These are phyloP conservation scores for Diadema setosum DNA, from an alignment of 35 echinoderm and acorn worm species.

Conservation along the genomic window DNA sequence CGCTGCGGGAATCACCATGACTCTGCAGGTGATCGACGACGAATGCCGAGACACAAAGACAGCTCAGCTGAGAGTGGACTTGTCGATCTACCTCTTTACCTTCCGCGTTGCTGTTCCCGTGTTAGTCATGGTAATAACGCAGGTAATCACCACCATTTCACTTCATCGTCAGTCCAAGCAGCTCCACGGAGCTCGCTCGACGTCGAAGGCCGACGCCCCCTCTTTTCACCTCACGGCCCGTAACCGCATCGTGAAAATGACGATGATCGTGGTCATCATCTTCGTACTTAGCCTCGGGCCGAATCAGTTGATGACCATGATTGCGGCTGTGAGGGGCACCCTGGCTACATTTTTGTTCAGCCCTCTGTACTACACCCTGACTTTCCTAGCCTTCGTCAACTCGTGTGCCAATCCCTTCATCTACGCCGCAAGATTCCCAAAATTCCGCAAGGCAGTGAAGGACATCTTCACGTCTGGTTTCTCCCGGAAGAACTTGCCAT, in stretches of 20 bases:
- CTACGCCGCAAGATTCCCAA: neutral
- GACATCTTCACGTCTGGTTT: neutral
- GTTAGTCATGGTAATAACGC: neutral
- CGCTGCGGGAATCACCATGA: neutral
- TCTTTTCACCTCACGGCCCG: neutral
- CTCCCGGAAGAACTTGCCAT: no score
- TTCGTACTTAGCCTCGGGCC: neutral
- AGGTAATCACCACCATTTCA: neutral
- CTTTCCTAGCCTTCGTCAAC: neutral
- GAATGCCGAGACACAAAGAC: neutral
- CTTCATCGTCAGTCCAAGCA: neutral
- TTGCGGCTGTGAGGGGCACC: neutral
- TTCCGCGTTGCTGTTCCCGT: neutral
- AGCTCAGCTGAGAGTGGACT: neutral
- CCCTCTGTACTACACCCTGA: neutral
- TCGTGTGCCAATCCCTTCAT: neutral
- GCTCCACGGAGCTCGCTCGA: neutral
- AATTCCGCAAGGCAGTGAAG: neutral
- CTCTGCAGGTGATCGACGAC: neutral
- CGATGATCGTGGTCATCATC: neutral
- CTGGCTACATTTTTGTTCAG: neutral
- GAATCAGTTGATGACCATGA: neutral
- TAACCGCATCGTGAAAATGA: neutral
- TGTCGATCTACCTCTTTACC: neutral
- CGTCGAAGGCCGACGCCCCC: no score